phyloP scores from a whole-genome alignment of 2,113 vertebrate genomes.

The Excalfactoria chinensis region DNA sequence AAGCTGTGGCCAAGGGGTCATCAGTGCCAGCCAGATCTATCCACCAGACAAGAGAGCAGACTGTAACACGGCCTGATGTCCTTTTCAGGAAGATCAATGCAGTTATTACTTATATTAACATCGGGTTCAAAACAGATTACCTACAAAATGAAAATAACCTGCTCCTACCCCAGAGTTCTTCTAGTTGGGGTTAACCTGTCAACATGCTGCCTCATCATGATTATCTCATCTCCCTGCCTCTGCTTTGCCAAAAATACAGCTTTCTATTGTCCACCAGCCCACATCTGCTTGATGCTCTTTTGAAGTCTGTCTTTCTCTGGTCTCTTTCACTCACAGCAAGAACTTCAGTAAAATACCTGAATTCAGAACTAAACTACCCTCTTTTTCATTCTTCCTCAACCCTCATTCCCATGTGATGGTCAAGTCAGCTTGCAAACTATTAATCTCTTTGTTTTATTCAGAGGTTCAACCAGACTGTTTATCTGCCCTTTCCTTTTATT shows the following conservation, averaged over 20 bases:
- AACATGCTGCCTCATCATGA: background rate
- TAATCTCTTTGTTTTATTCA: background rate
- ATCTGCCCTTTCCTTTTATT: background rate
- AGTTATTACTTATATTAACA: background rate
- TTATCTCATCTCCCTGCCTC: conserved; percentile 7
- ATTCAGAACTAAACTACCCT: background rate
- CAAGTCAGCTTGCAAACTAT: background rate
- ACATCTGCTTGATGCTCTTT: background rate
- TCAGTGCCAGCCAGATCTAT: background rate
- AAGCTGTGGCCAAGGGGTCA: background rate
- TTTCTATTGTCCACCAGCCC: conserved; percentile 1
- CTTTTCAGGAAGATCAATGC: background rate
- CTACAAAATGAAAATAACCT: background rate
- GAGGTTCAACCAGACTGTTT: background rate
- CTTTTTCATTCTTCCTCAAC: background rate
- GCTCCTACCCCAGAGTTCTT: background rate
- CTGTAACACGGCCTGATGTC: accelerated
- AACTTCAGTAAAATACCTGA: background rate
- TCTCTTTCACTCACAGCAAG: background rate
- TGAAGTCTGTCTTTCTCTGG: background rate
- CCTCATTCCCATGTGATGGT: background rate
- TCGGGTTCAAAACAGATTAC: background rate
- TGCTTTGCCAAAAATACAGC: conserved; percentile 33
- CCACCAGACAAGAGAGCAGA: background rate
- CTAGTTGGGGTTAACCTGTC: background rate